phyloP scores from a whole-genome alignment of 2,888 invertebrate genomes.

The Heliconius charithonia region DNA sequence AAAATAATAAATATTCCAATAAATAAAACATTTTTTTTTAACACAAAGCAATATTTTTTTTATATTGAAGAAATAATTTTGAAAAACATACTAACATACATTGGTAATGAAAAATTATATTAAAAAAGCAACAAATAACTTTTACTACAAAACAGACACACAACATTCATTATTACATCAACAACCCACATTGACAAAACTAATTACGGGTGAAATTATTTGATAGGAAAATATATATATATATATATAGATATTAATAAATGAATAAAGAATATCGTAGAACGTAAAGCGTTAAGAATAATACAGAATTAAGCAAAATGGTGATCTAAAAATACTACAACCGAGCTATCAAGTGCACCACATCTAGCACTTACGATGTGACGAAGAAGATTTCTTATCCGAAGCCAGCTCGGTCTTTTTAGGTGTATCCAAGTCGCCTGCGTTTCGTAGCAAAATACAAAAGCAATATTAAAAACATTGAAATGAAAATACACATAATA shows the following conservation, averaged over 20 bases:
- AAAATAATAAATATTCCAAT: no score
- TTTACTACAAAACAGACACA: constrained; percentile 5
- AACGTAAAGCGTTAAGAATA: constrained; percentile 27
- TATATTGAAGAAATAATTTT: no score
- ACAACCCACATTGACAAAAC: neutral
- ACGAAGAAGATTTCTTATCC: constrained; percentile 78
- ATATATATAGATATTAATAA: neutral
- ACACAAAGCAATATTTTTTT: no score
- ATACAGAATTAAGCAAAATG: constrained; percentile 36
- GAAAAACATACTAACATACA: no score
- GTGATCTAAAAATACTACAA: constrained; percentile 50
- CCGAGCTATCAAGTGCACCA: constrained; percentile 67
- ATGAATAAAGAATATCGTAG: neutral
- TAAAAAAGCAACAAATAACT: constrained; percentile 3
- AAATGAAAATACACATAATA: constrained; percentile 54
- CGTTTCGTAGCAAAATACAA: constrained; percentile 78
- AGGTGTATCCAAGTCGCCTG: constrained; percentile 83
- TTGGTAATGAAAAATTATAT: neutral
- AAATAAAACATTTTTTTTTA: no score
- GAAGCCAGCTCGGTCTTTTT: constrained; percentile 80
- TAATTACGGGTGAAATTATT: neutral
- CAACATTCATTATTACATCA: neutral
- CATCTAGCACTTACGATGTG: constrained; percentile 82
- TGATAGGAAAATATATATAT: neutral
- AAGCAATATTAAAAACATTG: constrained; percentile 81